Conservation (phyloP, 2,113 vertebrate species). For the Colius striatus region DNA sequence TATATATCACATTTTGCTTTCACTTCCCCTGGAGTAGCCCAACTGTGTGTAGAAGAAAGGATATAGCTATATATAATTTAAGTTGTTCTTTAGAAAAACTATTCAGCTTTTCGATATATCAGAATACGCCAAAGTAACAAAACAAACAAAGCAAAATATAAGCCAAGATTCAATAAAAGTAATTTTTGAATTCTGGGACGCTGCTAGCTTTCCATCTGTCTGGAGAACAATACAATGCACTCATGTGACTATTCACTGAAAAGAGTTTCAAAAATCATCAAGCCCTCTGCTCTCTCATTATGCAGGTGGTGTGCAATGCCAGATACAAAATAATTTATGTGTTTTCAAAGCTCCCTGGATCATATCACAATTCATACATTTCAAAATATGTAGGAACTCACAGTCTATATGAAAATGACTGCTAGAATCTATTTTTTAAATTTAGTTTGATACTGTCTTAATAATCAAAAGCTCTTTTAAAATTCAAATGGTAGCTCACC, state of each 20-base stretch:
- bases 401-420: not conserved
- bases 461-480: conserved; percentile 20
- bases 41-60: not conserved
- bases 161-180: not conserved
- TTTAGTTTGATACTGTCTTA: not conserved
- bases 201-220: not conserved
- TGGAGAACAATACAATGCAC: not conserved
- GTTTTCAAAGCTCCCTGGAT: conserved; percentile 14
- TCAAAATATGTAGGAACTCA: not conserved
- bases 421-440: not conserved
- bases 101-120: not conserved
- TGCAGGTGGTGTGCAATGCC: conserved; percentile 25
- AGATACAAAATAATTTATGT: conserved; percentile 41
- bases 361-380: conserved; percentile 9
- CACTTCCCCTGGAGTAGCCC: not conserved
- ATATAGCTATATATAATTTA: not conserved
- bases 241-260: not conserved
- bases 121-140: not conserved
- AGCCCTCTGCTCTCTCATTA: conserved; percentile 8
- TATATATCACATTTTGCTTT: not conserved
- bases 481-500: not conserved
- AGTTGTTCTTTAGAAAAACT: conserved; percentile 1
- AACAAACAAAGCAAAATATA: not conserved
- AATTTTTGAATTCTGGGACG: not conserved
- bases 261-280: conserved; percentile 19